Evolutionary conservation across 2,888 invertebrate genomes (phyloP), one percentile per base, ranked within the genome.

Genomic region (Thyatira batis): DNA sequence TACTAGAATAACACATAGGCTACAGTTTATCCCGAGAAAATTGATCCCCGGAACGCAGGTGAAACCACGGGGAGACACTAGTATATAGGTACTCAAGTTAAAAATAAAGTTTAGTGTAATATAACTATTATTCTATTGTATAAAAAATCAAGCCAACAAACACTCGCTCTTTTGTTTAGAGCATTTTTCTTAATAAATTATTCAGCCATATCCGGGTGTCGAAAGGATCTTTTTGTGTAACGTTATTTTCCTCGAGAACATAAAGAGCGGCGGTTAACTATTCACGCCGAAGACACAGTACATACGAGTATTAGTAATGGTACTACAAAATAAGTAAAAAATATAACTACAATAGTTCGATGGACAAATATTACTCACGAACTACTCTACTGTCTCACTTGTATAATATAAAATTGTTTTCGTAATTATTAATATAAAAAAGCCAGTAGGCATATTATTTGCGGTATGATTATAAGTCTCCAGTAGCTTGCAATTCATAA

Each of bases 171-270:
- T 73, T 77, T 78, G 80, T 73, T 75, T 71, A 66, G 71, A 63
- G 61, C 67, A 76, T 77, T 79, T 73, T 78, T 78, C 76, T 72
- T 78, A 76, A 81, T 82, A 82, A 81, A 82, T 82, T 81, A 82
- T 82, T 77, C 78, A 71, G 64, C 57, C 74, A 64, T 71, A 73
- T 82, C 82, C 82, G 77, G 74, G 77, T 74, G 79, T 73, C 69
- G 77, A 77, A 74, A 77, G 71, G 76, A 62, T 71, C 67, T 80
- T 81, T 79, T 79, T 77, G 74, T 78, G 75, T 73, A 56, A 60
- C 67, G 71, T 63, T 80, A 81, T 81, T 80, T 80, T 82, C 80
- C 80, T 77, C 69, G 49, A 46, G 52, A 53, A 56, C 57, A 63
- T 58, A 61, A 64, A 58, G 58, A 58, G 53, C 33, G 51, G 50